Conservation (phyloP, 1,140 invertebrate species). For the Drosophila nannoptera region DNA sequence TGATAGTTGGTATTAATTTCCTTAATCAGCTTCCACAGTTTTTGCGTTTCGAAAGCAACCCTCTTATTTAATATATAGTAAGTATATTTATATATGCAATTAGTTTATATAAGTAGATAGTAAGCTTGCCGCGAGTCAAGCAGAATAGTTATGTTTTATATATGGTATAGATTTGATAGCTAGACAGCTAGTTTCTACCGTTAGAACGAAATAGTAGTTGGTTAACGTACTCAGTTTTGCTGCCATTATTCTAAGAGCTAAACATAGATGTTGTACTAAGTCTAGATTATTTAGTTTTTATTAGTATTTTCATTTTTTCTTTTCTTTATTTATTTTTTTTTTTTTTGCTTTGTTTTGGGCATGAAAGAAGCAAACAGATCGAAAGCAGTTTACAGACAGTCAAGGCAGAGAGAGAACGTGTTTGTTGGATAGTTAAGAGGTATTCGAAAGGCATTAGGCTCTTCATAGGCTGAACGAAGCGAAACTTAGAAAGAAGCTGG, state of each 20-base stretch:
- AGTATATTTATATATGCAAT: conserved; percentile 25
- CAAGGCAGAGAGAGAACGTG: conserved; percentile 28
- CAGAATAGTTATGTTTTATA: conserved; percentile 25
- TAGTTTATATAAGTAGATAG: conserved; percentile 22
- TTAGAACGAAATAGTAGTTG: conserved; percentile 32
- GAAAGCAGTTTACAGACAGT: conserved; percentile 21
- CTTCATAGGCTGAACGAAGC: conserved; percentile 15
- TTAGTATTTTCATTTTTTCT: not conserved
- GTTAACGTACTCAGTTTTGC: conserved; percentile 67
- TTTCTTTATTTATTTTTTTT: conserved; percentile 6
- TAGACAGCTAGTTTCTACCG: conserved; percentile 56
- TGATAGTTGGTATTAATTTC: conserved; percentile 23
- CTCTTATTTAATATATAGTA: conserved; percentile 54
- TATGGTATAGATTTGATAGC: conserved; percentile 47
- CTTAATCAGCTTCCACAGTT: conserved; percentile 24
- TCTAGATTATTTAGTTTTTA: conserved; percentile 8
- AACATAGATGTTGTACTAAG: conserved; percentile 39
- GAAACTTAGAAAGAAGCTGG: conserved; percentile 19
- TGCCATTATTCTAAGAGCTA: conserved; percentile 66
- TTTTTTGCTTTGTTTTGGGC: conserved; percentile 13
- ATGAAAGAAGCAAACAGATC: conserved; percentile 30
- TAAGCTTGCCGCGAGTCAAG: conserved; percentile 49
- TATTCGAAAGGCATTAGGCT: conserved; percentile 3
- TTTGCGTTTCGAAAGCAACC: conserved; percentile 58
- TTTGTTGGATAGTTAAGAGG: not conserved